phyloP scores from a whole-genome alignment of 2,797 vertebrate genomes.

The Tinamus major region DNA sequence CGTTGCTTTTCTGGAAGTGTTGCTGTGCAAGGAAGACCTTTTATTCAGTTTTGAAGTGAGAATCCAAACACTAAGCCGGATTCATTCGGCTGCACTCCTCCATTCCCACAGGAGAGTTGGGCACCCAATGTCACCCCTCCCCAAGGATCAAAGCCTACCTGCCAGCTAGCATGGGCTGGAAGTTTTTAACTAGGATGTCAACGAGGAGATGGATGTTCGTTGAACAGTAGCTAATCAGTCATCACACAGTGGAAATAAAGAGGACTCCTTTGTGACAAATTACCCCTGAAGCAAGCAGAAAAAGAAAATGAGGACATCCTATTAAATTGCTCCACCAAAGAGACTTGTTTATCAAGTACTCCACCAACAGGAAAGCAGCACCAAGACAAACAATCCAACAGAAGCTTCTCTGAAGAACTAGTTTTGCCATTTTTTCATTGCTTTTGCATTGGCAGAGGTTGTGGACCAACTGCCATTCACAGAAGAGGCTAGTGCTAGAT shows the following conservation, averaged over 20 bases:
- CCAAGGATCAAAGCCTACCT: background rate
- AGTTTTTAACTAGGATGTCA: background rate
- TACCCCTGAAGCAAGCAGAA: background rate
- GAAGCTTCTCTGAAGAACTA: constrained; percentile 40
- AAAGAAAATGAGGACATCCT: background rate
- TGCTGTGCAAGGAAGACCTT: background rate
- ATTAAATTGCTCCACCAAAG: background rate
- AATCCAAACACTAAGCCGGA: background rate
- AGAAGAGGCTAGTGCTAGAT: constrained; percentile 74
- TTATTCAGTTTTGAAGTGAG: background rate
- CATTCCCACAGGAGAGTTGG: background rate
- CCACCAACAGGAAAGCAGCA: constrained; percentile 36
- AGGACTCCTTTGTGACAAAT: background rate
- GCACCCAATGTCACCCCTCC: background rate
- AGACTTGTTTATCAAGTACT: constrained; percentile 39
- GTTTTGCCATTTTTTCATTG: background rate
- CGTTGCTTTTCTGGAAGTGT: background rate
- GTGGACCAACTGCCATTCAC: background rate
- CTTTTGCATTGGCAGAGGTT: background rate
- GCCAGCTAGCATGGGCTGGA: background rate
- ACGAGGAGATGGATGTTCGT: background rate
- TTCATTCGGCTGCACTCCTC: background rate
- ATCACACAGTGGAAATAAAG: background rate
- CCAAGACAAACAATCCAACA: constrained; percentile 42
- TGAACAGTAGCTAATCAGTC: background rate